phyloP scores from a whole-genome alignment of 2,888 invertebrate genomes.

The Autographa pulchrina region DNA sequence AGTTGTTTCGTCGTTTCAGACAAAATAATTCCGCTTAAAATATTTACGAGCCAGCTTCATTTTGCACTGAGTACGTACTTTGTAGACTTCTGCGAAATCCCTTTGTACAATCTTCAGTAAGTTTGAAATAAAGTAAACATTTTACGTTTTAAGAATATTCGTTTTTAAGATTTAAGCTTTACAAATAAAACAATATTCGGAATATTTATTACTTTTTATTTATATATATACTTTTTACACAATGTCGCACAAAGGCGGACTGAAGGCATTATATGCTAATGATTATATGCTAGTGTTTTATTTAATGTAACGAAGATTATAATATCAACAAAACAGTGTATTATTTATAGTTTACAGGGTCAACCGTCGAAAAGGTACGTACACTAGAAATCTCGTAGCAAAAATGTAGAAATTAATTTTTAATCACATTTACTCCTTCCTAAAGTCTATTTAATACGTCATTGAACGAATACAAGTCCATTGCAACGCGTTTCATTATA shows the following conservation, averaged over 20 bases:
- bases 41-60: conserved; percentile 50
- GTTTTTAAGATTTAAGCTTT: not conserved
- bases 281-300: not conserved
- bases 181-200: not conserved
- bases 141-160: conserved; percentile 18
- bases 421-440: conserved; percentile 1
- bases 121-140: conserved; percentile 22
- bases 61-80: conserved; percentile 34
- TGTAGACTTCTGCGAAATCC: conserved; percentile 26
- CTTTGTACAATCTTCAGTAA: conserved; percentile 27
- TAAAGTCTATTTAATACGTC: conserved; percentile 23
- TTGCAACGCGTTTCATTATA: conserved; percentile 59
- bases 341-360: not conserved
- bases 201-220: not conserved
- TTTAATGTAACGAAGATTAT: not conserved
- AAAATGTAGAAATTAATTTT: not conserved
- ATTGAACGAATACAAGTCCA: conserved; percentile 38
- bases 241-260: no score
- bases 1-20: conserved; percentile 35
- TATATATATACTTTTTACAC: no score
- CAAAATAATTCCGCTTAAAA: conserved; percentile 56
- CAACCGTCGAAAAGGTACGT: no score
- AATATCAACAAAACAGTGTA: not conserved
- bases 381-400: not conserved
- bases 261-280: no score